These are phyloP conservation scores for Aphis craccivora DNA, from an alignment of 1,140 invertebrate species.

Conservation along the genomic window DNA sequence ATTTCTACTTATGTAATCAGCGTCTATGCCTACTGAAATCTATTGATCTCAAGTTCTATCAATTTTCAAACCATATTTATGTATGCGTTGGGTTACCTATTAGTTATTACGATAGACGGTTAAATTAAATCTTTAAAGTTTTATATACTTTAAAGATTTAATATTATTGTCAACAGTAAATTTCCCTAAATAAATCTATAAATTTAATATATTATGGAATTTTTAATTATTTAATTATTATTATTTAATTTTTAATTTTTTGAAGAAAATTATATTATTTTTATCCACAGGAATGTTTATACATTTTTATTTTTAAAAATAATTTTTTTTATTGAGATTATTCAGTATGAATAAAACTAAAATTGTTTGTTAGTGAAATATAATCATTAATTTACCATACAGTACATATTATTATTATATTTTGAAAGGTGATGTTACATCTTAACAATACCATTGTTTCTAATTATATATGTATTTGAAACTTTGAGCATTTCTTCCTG, in stretches of 20 bases:
- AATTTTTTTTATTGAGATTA: background rate
- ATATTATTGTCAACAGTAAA: background rate
- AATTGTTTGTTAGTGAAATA: background rate
- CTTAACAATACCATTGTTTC: background rate
- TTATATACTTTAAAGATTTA: no score
- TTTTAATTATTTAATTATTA: background rate
- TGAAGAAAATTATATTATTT: background rate
- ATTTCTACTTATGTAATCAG: no score
- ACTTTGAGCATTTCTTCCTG: conserved; percentile 26
- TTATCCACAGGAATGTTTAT: background rate
- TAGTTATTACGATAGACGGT: background rate
- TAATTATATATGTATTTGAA: background rate
- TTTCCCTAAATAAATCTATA: background rate
- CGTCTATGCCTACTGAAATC: no score
- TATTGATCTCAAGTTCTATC: background rate
- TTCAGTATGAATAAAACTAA: background rate
- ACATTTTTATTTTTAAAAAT: background rate
- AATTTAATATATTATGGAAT: background rate
- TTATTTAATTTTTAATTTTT: no score
- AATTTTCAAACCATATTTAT: background rate
- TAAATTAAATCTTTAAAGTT: background rate
- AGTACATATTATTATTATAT: background rate
- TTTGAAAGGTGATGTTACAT: background rate
- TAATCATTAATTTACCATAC: background rate
- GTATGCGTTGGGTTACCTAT: background rate